Evolutionary conservation across 1,140 invertebrate species (phyloP).

Genomic region (Drosophila leontia): DNA sequence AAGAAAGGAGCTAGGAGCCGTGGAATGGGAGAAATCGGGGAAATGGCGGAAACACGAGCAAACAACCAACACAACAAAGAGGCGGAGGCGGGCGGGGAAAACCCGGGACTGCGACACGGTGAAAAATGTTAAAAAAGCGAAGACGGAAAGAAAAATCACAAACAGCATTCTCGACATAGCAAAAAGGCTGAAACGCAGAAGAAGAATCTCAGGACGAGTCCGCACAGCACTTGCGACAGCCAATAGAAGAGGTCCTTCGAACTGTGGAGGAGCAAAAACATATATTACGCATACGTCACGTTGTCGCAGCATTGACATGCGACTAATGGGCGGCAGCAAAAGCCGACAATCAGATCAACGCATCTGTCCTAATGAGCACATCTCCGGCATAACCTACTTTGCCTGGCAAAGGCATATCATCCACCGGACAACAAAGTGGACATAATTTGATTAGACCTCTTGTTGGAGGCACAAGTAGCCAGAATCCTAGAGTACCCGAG

Average conservation of each 20-base stretch:
- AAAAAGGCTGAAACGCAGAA: constrained; percentile 30
- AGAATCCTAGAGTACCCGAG: background rate
- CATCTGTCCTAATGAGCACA: constrained; percentile 51
- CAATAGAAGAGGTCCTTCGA: constrained; percentile 26
- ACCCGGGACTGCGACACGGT: constrained; percentile 38
- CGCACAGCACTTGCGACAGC: constrained; percentile 8
- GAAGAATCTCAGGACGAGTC: constrained; percentile 21
- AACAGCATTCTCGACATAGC: constrained; percentile 73
- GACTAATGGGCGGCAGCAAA: constrained; percentile 31
- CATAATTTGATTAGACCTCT: constrained; percentile 58
- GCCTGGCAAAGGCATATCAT: constrained; percentile 1
- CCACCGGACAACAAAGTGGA: constrained; percentile 43
- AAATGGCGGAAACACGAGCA: constrained; percentile 41
- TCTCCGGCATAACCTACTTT: constrained; percentile 38
- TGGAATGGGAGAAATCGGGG: constrained; percentile 5
- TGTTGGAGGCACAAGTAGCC: background rate
- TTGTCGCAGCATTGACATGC: constrained; percentile 5
- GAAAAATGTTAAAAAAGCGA: constrained; percentile 42
- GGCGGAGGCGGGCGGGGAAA: constrained; percentile 1
- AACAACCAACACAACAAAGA: constrained; percentile 29
- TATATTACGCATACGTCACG: constrained; percentile 35
- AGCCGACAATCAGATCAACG: constrained; percentile 52
- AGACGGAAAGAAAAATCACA: constrained; percentile 64
- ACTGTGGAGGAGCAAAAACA: constrained; percentile 16
- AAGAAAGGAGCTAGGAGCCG: background rate